Percentiles rank a stretch among this genome's conserved stretches.
Conservation (phyloP, 2,797 vertebrate genomes). For the Sebastolobus altivelis region DNA sequence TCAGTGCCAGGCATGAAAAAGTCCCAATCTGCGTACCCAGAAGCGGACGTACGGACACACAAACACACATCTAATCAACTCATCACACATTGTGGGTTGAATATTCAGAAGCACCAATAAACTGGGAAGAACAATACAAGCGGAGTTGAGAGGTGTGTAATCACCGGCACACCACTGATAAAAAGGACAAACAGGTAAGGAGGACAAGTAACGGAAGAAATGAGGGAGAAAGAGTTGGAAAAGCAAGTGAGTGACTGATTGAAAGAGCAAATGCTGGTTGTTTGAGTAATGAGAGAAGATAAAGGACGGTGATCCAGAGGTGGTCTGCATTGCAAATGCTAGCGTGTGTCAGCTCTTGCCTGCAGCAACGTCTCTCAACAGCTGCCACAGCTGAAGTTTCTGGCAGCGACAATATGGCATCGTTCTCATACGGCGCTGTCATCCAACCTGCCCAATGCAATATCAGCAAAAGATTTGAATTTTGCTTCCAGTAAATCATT, state of each 20-base stretch:
- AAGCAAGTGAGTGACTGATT: slow-evolving; percentile 5
- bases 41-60: background rate
- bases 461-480: background rate
- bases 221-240: background rate
- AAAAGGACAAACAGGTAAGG: slow-evolving; percentile 39
- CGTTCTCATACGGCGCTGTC: slow-evolving; percentile 19
- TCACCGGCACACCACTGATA: slow-evolving; percentile 37
- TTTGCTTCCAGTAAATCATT: slow-evolving; percentile 9
- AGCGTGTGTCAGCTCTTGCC: slow-evolving; percentile 34
- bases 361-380: slow-evolving; percentile 44
- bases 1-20: slow-evolving; percentile 37
- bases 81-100: slow-evolving; percentile 4
- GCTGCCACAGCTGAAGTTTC: slow-evolving; percentile 59
- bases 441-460: slow-evolving; percentile 23
- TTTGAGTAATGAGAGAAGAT: background rate
- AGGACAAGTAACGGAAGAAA: slow-evolving; percentile 2
- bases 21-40: background rate
- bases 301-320: slow-evolving; percentile 15
- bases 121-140: slow-evolving; percentile 16
- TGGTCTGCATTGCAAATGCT: slow-evolving; percentile 18
- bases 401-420: slow-evolving; percentile 42
- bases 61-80: slow-evolving; percentile 16
- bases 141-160: slow-evolving; percentile 46
- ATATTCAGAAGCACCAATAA: slow-evolving; percentile 15
- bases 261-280: slow-evolving; percentile 28